Conservation (phyloP, 1,140 invertebrate species). For the Metaphire vulgaris region DNA sequence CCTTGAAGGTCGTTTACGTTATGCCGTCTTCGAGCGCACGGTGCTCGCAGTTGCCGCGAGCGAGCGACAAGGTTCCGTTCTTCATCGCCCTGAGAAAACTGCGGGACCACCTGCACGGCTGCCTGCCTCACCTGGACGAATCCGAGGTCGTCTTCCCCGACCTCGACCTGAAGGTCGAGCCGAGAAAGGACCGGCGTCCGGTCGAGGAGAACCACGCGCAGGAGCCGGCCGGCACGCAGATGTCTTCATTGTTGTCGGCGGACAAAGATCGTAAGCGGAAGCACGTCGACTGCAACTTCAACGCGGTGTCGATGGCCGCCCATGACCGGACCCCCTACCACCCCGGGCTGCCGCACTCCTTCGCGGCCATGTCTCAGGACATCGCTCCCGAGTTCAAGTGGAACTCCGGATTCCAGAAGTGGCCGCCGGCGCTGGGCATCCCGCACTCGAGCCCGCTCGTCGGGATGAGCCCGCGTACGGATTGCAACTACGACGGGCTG, state of each 20-base stretch:
- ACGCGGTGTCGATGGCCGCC: background rate
- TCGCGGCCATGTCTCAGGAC: background rate
- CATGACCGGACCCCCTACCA: background rate
- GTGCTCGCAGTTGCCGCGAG: constrained; percentile 87
- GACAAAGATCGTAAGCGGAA: background rate
- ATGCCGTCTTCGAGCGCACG: constrained; percentile 95
- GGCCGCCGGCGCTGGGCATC: background rate
- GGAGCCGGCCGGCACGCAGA: background rate
- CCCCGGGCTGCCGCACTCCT: background rate
- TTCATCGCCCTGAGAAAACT: constrained; percentile 90
- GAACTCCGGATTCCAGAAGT: background rate
- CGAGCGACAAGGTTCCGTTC: constrained; percentile 93
- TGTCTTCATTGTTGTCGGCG: background rate
- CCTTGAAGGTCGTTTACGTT: constrained; percentile 84
- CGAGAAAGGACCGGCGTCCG: constrained; percentile 33
- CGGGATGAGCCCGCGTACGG: background rate
- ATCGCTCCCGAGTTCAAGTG: background rate
- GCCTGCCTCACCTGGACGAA: constrained; percentile 78
- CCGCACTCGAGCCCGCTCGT: constrained; percentile 1
- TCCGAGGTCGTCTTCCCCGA: constrained; percentile 79
- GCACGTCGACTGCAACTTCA: background rate
- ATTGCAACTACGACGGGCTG: background rate
- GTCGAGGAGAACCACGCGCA: constrained; percentile 8
- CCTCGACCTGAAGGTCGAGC: constrained; percentile 43
- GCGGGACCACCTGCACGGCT: constrained; percentile 82